Percentiles rank a stretch among this genome's conserved stretches.
Conservation (phyloP, 1,140 invertebrate genomes). For the Augochlora pura region DNA sequence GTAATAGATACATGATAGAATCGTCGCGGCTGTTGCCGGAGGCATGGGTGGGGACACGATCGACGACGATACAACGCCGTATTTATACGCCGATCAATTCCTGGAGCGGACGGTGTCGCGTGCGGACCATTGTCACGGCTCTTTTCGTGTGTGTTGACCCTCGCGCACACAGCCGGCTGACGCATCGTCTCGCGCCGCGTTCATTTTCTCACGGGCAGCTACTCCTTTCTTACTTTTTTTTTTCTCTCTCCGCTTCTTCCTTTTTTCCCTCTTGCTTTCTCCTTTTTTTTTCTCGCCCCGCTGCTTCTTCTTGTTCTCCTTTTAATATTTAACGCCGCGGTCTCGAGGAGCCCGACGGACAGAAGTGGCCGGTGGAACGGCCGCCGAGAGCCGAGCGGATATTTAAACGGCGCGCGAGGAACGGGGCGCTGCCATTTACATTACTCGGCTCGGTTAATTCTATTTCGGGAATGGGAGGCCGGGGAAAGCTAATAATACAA, state of each 20-base stretch:
- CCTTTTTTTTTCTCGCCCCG: neutral
- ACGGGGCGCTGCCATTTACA: neutral
- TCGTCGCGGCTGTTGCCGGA: neutral
- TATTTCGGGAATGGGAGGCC: neutral
- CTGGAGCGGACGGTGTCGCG: neutral
- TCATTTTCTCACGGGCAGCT: neutral
- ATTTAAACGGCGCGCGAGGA: neutral
- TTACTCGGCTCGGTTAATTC: neutral
- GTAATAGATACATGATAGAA: conserved; percentile 1
- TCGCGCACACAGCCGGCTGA: neutral
- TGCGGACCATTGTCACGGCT: neutral
- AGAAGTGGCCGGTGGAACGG: neutral
- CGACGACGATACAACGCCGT: neutral
- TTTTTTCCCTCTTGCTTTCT: neutral
- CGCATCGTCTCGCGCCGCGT: neutral
- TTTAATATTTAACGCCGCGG: neutral
- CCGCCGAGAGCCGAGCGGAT: neutral
- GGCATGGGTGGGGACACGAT: neutral
- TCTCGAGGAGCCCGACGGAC: neutral
- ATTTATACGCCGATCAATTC: conserved; percentile 6
- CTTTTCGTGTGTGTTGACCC: neutral
- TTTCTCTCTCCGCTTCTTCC: neutral
- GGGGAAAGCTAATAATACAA: neutral
- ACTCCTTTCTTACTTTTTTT: neutral
- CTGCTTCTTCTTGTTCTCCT: neutral